Evolutionary conservation across 2,888 invertebrate genomes (phyloP).

Genomic region (Axea sp.): DNA sequence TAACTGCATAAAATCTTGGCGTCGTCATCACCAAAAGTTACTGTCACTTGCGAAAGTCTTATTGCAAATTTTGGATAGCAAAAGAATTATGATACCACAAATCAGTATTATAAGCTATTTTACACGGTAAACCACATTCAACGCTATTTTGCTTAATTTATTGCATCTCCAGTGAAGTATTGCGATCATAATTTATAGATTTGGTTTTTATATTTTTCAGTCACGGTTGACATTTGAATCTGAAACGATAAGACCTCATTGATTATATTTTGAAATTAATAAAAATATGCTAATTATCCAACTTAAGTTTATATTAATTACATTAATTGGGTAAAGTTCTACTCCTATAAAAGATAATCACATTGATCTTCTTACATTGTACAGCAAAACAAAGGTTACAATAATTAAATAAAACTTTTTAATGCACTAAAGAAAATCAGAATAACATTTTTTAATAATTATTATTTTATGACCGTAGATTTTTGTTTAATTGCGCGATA

Average conservation of each 20-base stretch:
- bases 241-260: constrained; percentile 1
- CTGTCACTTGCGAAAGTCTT: constrained; percentile 42
- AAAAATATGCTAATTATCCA: constrained; percentile 26
- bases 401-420: constrained; percentile 21
- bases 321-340: constrained; percentile 40
- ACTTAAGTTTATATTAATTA: constrained; percentile 29
- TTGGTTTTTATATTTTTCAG: too few species aligned
- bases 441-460: constrained; percentile 6
- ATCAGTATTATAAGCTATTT: constrained; percentile 54
- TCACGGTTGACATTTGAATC: constrained; percentile 37
- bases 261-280: constrained; percentile 1
- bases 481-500: constrained; percentile 21
- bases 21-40: constrained; percentile 51
- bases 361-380: constrained; percentile 21
- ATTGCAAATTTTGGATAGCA: constrained; percentile 48
- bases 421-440: background rate
- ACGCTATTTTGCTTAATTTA: constrained; percentile 45
- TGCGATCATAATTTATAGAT: constrained; percentile 44
- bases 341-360: constrained; percentile 33
- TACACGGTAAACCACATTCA: constrained; percentile 43
- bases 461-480: constrained; percentile 1
- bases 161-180: constrained; percentile 19
- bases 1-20: constrained; percentile 43
- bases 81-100: constrained; percentile 57
- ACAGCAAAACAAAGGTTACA: background rate